Evolutionary conservation across 2,113 vertebrate genomes (phyloP).

Genomic region (Sander vitreus): DNA sequence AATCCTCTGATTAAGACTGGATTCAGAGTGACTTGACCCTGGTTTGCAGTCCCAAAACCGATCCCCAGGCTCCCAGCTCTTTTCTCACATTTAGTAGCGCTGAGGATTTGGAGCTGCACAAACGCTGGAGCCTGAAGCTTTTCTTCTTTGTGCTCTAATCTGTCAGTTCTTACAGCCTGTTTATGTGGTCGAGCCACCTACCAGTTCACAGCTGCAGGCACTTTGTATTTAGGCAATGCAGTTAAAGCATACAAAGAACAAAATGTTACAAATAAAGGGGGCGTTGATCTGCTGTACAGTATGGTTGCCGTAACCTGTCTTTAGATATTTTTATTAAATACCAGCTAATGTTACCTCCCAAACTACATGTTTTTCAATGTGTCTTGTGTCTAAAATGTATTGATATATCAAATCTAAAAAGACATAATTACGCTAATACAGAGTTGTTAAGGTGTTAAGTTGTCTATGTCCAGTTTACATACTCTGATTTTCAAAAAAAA

Average conservation of each 20-base stretch:
- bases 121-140: slow-evolving; percentile 6
- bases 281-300: background rate
- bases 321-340: no score
- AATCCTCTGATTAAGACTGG: slow-evolving; percentile 40
- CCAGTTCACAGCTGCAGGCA: slow-evolving; percentile 3
- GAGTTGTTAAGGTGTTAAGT: no score
- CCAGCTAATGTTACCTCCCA: background rate
- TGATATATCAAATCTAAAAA: no score
- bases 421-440: no score
- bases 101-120: slow-evolving; percentile 26
- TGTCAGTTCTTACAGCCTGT: slow-evolving; percentile 6
- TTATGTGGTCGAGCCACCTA: slow-evolving; percentile 13
- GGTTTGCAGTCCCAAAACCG: slow-evolving; percentile 29
- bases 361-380: background rate
- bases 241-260: background rate
- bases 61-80: slow-evolving; percentile 26
- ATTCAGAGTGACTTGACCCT: slow-evolving; percentile 44
- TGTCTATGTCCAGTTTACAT: no score
- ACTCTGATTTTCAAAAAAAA: no score
- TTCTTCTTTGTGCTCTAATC: slow-evolving; percentile 20
- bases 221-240: background rate
- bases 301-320: background rate
- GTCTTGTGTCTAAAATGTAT: no score
- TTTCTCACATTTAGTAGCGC: slow-evolving; percentile 38
- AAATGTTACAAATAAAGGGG: background rate